A percentile compares a stretch with the other conserved stretches of the same genome.
phyloP scores from a whole-genome alignment of 2,888 invertebrate species.

The Troides aeacus region DNA sequence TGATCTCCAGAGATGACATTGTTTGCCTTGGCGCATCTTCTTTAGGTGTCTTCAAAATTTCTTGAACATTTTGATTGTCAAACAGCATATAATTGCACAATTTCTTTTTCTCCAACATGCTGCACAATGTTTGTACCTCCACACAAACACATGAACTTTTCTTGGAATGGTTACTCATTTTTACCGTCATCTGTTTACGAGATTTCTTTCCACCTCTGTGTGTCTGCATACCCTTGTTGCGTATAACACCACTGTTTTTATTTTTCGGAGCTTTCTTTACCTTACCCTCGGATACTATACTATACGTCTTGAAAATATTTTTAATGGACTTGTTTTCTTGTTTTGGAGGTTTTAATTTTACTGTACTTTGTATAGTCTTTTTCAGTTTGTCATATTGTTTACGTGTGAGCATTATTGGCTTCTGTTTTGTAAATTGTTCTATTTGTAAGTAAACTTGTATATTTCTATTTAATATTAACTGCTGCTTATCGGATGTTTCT shows the following conservation, averaged over 20 bases:
- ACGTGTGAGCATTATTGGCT: constrained; percentile 53
- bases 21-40: constrained; percentile 37
- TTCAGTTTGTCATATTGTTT: constrained; percentile 64
- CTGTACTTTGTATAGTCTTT: constrained; percentile 49
- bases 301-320: constrained; percentile 21
- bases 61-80: constrained; percentile 14
- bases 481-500: constrained; percentile 24
- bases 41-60: constrained; percentile 8
- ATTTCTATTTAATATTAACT: constrained; percentile 49
- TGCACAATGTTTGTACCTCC: constrained; percentile 18
- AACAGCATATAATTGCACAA: constrained; percentile 14
- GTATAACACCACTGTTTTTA: constrained; percentile 10
- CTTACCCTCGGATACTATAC: constrained; percentile 46
- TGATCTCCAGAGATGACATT: constrained; percentile 54
- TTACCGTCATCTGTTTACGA: neutral
- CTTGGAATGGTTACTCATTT: neutral
- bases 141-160: constrained; percentile 14
- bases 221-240: constrained; percentile 27
- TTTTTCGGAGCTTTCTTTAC: constrained; percentile 40
- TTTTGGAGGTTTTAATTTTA: constrained; percentile 30
- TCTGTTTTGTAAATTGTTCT: constrained; percentile 51
- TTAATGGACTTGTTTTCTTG: constrained; percentile 36
- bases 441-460: constrained; percentile 55
- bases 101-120: constrained; percentile 15
- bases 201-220: constrained; percentile 29